Conservation (phyloP, 2,888 invertebrate species). For the Apodemia zela region DNA sequence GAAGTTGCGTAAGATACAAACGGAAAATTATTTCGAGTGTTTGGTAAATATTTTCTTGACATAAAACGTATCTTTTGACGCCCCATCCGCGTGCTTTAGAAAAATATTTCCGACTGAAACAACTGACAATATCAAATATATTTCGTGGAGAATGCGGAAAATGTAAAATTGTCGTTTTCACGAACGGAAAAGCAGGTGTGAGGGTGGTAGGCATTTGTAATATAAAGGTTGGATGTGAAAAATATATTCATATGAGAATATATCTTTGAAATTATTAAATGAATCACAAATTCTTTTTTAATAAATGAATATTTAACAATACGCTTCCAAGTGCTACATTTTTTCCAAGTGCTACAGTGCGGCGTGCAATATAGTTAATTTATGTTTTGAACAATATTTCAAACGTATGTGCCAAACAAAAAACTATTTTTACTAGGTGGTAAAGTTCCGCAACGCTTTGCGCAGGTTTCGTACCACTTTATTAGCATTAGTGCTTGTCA, state of each 20-base stretch:
- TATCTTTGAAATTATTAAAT: background rate
- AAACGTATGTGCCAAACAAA: too few species aligned
- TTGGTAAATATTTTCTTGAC: constrained; percentile 30
- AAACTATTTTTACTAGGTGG: too few species aligned
- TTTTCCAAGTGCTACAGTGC: too few species aligned
- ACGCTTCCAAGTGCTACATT: too few species aligned
- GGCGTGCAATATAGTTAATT: too few species aligned
- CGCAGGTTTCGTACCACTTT: too few species aligned
- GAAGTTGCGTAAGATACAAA: constrained; percentile 12
- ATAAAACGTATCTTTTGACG: constrained; percentile 32
- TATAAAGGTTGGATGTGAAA: constrained; percentile 44
- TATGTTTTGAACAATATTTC: too few species aligned
- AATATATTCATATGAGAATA: background rate
- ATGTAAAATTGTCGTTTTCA: constrained; percentile 73
- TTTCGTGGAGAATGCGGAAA: constrained; percentile 50
- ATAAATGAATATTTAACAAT: too few species aligned
- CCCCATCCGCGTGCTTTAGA: constrained; percentile 35
- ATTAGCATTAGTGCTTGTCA: too few species aligned
- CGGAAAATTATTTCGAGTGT: constrained; percentile 19
- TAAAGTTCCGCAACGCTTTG: too few species aligned
- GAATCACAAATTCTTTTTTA: background rate
- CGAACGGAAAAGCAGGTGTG: constrained; percentile 62
- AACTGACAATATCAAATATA: constrained; percentile 56
- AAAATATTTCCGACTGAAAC: constrained; percentile 39
- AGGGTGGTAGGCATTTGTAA: constrained; percentile 41